A percentile compares a stretch with the other conserved stretches of the same genome.
Conservation (phyloP, 2,797 vertebrate genomes). For the Tympanoctomys barrerae region DNA sequence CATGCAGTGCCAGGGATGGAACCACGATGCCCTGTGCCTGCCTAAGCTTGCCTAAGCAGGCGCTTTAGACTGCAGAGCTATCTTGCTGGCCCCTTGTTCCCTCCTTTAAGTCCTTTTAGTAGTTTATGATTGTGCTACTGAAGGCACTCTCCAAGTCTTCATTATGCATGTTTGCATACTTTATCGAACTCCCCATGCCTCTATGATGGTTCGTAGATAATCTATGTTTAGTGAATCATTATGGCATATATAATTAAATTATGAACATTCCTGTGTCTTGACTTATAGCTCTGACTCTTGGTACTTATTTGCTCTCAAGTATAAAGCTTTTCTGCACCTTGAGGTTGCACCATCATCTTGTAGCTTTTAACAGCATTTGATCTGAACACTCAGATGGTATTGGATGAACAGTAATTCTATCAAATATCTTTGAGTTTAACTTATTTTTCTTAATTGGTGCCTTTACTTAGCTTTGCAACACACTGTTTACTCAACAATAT, state of each 20-base stretch:
- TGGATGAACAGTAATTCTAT: not conserved
- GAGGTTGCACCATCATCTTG: not conserved
- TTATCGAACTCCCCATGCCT: not conserved
- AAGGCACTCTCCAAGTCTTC: not conserved
- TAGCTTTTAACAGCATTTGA: not conserved
- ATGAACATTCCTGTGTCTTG: not conserved
- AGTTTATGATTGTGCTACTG: not conserved
- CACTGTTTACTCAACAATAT: not conserved
- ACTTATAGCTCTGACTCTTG: not conserved
- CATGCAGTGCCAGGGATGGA: too few species aligned
- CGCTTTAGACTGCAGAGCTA: too few species aligned
- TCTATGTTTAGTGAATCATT: not conserved
- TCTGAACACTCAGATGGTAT: not conserved
- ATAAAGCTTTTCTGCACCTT: not conserved
- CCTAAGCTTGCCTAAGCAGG: too few species aligned
- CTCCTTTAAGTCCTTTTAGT: not conserved
- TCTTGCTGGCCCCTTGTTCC: not conserved
- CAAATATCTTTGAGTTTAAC: not conserved
- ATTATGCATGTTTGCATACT: not conserved
- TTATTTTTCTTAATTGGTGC: not conserved
- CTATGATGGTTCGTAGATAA: not conserved
- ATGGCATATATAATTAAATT: not conserved
- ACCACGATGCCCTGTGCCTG: too few species aligned
- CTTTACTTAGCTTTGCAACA: constrained; percentile 6
- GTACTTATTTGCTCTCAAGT: not conserved